Conservation (phyloP, 2,797 vertebrate species). For the Otolemur crassicaudatus region DNA sequence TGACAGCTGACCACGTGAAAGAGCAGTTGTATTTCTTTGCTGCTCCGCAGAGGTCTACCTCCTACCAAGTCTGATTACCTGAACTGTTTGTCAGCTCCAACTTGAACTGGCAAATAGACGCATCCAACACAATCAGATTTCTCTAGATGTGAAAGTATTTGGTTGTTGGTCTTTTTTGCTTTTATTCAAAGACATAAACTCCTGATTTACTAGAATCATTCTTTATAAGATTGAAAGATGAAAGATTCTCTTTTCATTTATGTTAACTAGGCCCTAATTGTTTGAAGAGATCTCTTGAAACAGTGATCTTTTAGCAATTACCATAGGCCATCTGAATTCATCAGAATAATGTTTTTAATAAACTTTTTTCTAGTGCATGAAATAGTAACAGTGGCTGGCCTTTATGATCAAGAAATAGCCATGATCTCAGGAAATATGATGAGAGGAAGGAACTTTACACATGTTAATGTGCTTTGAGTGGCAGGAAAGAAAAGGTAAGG, state of each 20-base stretch:
- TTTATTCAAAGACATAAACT: constrained; percentile 32
- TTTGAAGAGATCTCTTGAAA: neutral
- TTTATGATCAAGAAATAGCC: neutral
- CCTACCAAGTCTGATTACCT: neutral
- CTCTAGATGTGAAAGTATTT: neutral
- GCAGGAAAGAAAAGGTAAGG: neutral
- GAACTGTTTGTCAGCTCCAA: neutral
- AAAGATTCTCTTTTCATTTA: no score
- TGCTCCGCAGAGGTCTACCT: neutral
- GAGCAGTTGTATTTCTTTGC: neutral
- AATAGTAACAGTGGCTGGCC: neutral
- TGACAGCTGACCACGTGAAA: neutral
- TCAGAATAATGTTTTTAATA: neutral
- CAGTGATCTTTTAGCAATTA: neutral
- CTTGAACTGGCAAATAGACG: neutral
- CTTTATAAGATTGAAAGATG: neutral
- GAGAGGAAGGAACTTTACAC: neutral
- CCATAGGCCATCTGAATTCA: neutral
- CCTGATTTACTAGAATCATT: neutral
- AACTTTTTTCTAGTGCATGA: neutral
- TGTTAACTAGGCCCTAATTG: no score
- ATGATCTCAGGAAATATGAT: neutral
- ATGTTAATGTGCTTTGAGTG: neutral
- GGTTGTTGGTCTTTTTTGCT: neutral
- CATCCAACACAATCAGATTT: neutral